phyloP scores from a whole-genome alignment of 2,888 invertebrate genomes.

The Calameuta filiformis region DNA sequence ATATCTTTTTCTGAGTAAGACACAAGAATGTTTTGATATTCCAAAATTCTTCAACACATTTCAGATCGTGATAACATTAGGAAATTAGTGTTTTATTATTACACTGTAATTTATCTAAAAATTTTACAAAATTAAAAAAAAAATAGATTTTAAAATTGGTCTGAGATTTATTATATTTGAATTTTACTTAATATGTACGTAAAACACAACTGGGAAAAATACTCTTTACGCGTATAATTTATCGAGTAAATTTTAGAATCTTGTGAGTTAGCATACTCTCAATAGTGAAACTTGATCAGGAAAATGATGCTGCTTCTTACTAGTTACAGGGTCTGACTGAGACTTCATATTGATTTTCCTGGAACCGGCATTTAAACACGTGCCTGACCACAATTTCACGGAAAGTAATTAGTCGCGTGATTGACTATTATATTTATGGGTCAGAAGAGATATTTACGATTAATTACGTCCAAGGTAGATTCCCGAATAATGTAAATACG shows the following conservation, averaged over 20 bases:
- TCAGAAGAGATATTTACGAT: not conserved
- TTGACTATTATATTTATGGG: not conserved
- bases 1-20: not conserved
- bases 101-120: not conserved
- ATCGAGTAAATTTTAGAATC: not conserved
- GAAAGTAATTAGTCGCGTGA: not conserved
- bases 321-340: not conserved
- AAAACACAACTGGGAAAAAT: not conserved
- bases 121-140: not conserved
- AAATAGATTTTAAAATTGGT: not conserved
- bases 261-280: not conserved
- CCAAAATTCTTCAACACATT: not conserved
- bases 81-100: too few relatives aligned
- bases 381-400: not conserved
- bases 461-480: not conserved
- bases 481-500: not conserved
- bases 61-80: too few relatives aligned
- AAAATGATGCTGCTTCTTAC: not conserved
- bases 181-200: not conserved
- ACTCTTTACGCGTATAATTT: not conserved
- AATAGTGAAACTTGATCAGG: not conserved
- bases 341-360: not conserved
- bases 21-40: not conserved
- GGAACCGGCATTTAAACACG: not conserved
- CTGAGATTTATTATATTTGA: not conserved